Evolutionary conservation across 2,888 invertebrate species (phyloP), one percentile per base, ranked within the genome.

Genomic region (Thelaira solivaga): DNA sequence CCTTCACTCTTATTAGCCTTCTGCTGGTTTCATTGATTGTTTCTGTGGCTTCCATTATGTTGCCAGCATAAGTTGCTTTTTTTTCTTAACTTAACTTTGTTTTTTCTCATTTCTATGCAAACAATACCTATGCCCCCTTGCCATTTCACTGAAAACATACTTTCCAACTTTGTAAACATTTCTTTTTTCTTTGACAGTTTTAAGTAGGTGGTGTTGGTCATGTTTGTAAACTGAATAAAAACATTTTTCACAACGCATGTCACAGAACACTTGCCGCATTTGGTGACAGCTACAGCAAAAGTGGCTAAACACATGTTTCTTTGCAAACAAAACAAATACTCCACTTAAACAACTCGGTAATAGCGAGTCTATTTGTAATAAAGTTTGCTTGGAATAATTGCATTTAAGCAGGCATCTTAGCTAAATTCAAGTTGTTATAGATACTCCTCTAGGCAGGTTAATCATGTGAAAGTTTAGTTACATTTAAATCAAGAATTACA

Each of bases 251-350:
- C 47, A 74, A 74, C 74, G 74, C 69, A 74, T 78, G 69, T 78
- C 78, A 78, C 55, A 31, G 47, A 53, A 62, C 74, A 78, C 74
- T 78, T 78, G 73, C 64, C 64, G 55, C 74, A 59, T 53, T 64
- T 53, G 78, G 64, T 65, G 78, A 78, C 78, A 78, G 74, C 61
- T 78, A 61, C 53, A 59, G 69, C 47, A 76, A 64, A 45, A 69
- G 64, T 72, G 45, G 18, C 34, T 13, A 39, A 29, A 55, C 71
- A 72, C 45, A 72, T 53, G 62, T 62, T 62, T 36, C 22, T 16
- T 16, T 4, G 36, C 45, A 53, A 26, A 53, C 45, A 16, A 2
- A 20, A n/a, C 20, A 51, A 2, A 24, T 22, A 59, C 13, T 18
- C 29, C 11, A 2, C 11, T 13, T n/a, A 20, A 18, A 16, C 6